Base-by-base conservation (phyloP, 2,797 vertebrate genomes). In the Hirundo rustica region DNA sequence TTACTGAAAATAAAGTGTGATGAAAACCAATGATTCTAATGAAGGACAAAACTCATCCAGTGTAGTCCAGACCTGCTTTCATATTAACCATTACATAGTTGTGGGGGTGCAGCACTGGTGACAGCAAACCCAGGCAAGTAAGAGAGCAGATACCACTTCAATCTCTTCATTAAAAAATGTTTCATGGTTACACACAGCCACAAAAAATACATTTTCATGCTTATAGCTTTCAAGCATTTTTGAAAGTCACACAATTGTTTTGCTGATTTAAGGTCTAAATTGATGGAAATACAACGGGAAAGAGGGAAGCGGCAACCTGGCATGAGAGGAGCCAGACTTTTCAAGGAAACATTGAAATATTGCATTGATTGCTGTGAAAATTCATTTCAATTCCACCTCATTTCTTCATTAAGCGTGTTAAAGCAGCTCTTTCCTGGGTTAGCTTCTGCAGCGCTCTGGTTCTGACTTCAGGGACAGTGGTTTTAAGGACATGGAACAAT, bases 211-310 rank as follows among this genome's bases (percentile, higher is more conserved):
- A 85, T 94, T 95, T 96, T 92, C 88, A 93, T 5, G 73, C 76
- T 81, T 84, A 64, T 36, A 62, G 36, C 11, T 92, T 80, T 95
- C 73, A 84, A 83, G 79, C 86, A 27, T 85, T 95, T 95, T 94
- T 85, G 62, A 93, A 90, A 92, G 90, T 87, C 81, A 92, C 82
- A 95, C 86, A 70, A 57, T 93, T 82, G 70, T 84, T 97, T 93
- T 95, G 81, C 91, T 66, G 78, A 96, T 92, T 95, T 94, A 80
- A 87, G 82, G 92, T 91, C 73, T 76, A 94, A 96, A 94, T 90
- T 92, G 77, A 86, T 85, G 74, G 78, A 92, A 93, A 88, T 87
- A 42, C 16, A 66, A 53, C 13, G 54, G 72, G 38, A 85, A 92
- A 86, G 90, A 90, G 17, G 55, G 23, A 79, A 94, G 62, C 54